Conservation (phyloP, 2,797 vertebrate genomes). For the Microhierax caerulescens region DNA sequence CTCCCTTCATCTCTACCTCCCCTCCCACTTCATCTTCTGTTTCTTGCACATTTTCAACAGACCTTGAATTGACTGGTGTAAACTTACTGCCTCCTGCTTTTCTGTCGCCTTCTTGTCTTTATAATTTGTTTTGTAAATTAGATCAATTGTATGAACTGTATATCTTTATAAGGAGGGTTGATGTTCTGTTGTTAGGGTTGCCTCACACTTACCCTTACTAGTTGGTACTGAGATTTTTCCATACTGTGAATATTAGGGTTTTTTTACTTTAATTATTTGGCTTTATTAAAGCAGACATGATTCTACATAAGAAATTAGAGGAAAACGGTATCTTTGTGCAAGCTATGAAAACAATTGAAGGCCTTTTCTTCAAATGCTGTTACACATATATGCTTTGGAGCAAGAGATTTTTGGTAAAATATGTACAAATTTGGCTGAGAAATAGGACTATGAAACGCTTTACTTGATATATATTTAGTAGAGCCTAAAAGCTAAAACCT, state of each 20-base stretch:
- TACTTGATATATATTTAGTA: background rate
- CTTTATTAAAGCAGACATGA: background rate
- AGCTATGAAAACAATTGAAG: background rate
- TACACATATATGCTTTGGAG: background rate
- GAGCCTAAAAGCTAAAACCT: background rate
- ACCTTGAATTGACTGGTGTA: background rate
- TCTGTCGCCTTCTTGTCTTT: background rate
- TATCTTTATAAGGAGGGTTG: background rate
- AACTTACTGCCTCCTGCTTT: background rate
- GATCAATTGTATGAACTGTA: background rate
- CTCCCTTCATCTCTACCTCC: background rate
- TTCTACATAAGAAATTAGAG: background rate
- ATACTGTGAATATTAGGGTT: background rate
- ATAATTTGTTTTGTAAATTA: background rate
- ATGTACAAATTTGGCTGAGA: background rate
- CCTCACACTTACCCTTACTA: background rate
- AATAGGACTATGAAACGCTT: background rate
- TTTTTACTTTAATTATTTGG: background rate
- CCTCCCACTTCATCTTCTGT: background rate
- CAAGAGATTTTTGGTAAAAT: background rate
- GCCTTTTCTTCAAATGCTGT: background rate
- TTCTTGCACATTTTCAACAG: background rate
- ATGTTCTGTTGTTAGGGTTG: background rate
- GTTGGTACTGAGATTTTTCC: background rate
- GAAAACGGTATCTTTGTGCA: fast-evolving